Base-by-base conservation (phyloP, 2,113 vertebrate genomes). In the Capricornis sumatraensis region DNA sequence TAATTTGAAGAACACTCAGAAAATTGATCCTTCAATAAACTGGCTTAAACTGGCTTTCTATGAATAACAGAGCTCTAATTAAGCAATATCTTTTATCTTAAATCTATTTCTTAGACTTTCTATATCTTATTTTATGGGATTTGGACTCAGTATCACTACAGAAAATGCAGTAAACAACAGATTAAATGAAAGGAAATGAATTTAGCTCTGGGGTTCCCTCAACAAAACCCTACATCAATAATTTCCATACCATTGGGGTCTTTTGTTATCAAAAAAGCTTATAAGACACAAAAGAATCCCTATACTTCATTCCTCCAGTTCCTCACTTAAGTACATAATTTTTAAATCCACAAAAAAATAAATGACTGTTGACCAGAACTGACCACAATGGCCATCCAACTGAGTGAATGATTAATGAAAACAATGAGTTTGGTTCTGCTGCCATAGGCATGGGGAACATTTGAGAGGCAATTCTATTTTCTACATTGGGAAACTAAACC, bases 291-390 rank as follows among this genome's bases (percentile, higher is more conserved):
- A 78, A 88, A 92, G 30, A 85, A 55, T 74, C 9, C 52, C 87
- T 64, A 14, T 8, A 89, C 40, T 45, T 53, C 25, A 53, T 50
- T 96, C 36, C 36, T 79, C 47, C 57, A 58, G 57, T 85, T 89
- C 55, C 36, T 82, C 83, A 92, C 53, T 55, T 93, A 90, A 92
- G 30, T 87, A 45, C 19, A 43, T 43, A 83, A 83, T 71, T 84
- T 96, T 91, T 60, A 84, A 97, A 79, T 82, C 28, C 62, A 71
- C 1, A 94, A 71, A 60, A 94, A 95, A 93, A 88, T 67, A 88
- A 87, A 16, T 43, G 19, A 25, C 47, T 82, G 7, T 23, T 87
- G 25, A 67, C 57, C 67, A 89, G 28, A n/a, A 30, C 36, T 88
- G 76, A 43, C 25, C 30, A 87, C 50, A 83, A 14, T 21, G 25